Percentiles rank a stretch among this genome's conserved stretches.
These are phyloP conservation scores for Gasterosteus aculeatus DNA, from an alignment of 2,113 vertebrate species.

Conservation along the genomic window DNA sequence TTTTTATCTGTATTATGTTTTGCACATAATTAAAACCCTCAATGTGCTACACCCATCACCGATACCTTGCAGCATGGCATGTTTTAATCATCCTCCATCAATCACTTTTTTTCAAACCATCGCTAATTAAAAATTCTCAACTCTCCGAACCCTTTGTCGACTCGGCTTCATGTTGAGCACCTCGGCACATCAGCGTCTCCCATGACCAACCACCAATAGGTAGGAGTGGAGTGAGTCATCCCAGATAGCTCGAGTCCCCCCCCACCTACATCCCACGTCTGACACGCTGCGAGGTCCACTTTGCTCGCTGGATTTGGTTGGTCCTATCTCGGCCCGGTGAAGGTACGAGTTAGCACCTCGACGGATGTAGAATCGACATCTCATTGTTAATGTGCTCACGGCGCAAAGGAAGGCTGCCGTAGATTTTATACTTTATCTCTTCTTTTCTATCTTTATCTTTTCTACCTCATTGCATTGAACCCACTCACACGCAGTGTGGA, in stretches of 20 bases:
- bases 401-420: neutral
- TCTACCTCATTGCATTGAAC: neutral
- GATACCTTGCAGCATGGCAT: constrained; percentile 11
- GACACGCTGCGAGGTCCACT: constrained; percentile 10
- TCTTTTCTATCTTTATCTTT: neutral
- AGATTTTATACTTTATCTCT: neutral
- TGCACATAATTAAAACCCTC: constrained; percentile 33
- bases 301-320: neutral
- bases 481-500: neutral
- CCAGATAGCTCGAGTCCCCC: constrained; percentile 57
- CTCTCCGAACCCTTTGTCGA: neutral
- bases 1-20: constrained; percentile 34
- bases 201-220: constrained; percentile 55
- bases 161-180: constrained; percentile 30
- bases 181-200: constrained; percentile 48
- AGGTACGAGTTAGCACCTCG: constrained; percentile 24
- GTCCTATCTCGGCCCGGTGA: neutral
- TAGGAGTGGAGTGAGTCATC: constrained; percentile 72
- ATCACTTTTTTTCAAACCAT: constrained; percentile 1
- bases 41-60: constrained; percentile 40
- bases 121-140: constrained; percentile 26
- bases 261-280: constrained; percentile 61
- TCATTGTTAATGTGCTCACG: constrained; percentile 13
- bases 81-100: constrained; percentile 29
- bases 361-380: constrained; percentile 12